phyloP scores from a whole-genome alignment of 2,888 invertebrate species.

The Apeira syringaria region DNA sequence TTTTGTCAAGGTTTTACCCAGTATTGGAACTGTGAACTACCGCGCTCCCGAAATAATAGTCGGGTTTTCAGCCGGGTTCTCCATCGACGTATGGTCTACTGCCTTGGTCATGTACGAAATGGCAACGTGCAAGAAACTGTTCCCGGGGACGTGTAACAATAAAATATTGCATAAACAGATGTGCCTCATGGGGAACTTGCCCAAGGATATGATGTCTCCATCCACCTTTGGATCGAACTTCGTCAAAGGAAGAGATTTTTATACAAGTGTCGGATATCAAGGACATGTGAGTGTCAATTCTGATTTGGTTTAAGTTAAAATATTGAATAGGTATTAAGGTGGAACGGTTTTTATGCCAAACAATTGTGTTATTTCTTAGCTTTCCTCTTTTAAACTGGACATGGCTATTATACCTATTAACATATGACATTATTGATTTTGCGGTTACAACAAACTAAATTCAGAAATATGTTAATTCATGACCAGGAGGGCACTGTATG shows the following conservation, averaged over 20 bases:
- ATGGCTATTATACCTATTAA: no score
- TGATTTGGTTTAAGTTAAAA: no score
- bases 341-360: no score
- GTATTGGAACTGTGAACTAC: constrained; percentile 45
- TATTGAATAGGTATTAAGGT: no score
- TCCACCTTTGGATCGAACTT: constrained; percentile 35
- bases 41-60: constrained; percentile 63
- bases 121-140: constrained; percentile 44
- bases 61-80: constrained; percentile 44
- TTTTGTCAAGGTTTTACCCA: constrained; percentile 23
- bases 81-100: constrained; percentile 62
- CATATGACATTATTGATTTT: no score
- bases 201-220: constrained; percentile 42
- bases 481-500: no score
- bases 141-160: constrained; percentile 45
- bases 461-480: no score
- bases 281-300: constrained; percentile 27
- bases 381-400: no score
- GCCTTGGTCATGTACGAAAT: constrained; percentile 60
- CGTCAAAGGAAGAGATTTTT: constrained; percentile 41
- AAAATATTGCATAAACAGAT: constrained; percentile 53
- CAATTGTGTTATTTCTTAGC: no score
- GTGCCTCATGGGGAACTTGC: constrained; percentile 43
- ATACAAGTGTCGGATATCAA: constrained; percentile 20
- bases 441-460: no score